Conservation (phyloP, 2,888 invertebrate genomes). For the Gymnocheta viridis region DNA sequence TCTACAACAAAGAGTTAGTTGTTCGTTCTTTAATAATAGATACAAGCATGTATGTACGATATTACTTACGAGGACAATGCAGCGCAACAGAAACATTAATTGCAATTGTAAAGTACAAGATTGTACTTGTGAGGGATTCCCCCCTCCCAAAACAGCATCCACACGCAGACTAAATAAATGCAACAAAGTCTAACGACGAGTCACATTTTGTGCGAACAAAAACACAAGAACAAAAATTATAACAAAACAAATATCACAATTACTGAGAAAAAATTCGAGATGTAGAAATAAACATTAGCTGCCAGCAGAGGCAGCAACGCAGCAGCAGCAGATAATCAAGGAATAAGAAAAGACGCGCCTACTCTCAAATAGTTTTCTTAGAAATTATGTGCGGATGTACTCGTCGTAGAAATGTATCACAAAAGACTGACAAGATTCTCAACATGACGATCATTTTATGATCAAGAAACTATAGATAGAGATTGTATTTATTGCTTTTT, state of each 20-base stretch:
- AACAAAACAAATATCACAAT: constrained; percentile 7
- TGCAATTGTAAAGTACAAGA: constrained; percentile 42
- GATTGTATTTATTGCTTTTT: constrained; percentile 2
- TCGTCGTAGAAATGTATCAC: neutral
- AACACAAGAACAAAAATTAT: constrained; percentile 16
- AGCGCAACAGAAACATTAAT: constrained; percentile 35
- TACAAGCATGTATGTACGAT: neutral
- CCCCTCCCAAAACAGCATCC: constrained; percentile 41
- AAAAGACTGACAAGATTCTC: constrained; percentile 1
- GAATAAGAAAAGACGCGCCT: constrained; percentile 39
- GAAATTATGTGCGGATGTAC: constrained; percentile 34
- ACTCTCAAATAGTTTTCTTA: constrained; percentile 51
- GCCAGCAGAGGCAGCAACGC: neutral
- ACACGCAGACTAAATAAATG: constrained; percentile 1
- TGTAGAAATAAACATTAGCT: constrained; percentile 25
- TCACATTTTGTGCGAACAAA: neutral
- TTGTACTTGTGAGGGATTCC: constrained; percentile 23
- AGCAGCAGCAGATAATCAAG: constrained; percentile 1
- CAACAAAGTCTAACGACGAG: constrained; percentile 42
- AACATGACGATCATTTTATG: constrained; percentile 12
- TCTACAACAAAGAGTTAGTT: constrained; percentile 58
- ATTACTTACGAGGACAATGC: neutral
- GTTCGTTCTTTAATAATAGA: constrained; percentile 34
- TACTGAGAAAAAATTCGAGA: constrained; percentile 14
- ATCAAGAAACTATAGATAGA: constrained; percentile 19